These are phyloP conservation scores for Equus przewalskii DNA, from an alignment of 2,113 vertebrate genomes.

Conservation along the genomic window DNA sequence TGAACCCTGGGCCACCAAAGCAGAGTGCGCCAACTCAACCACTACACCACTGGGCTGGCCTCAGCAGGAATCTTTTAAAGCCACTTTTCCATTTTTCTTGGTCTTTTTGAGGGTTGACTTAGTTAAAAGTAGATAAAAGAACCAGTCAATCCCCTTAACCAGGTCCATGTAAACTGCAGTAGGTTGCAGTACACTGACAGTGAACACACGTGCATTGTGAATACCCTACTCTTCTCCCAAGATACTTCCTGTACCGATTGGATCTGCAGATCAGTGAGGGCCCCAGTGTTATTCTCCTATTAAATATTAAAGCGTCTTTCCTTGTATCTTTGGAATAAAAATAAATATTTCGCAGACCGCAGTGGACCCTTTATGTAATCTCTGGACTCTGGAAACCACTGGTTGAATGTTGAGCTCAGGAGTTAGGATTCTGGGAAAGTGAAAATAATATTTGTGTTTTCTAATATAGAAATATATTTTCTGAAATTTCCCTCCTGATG, in stretches of 20 bases:
- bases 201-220: neutral
- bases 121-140: conserved; percentile 40
- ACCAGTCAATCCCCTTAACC: neutral
- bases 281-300: neutral
- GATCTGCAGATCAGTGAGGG: neutral
- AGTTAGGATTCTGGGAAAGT: conserved; percentile 18
- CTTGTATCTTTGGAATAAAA: neutral
- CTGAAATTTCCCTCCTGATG: conserved; percentile 4
- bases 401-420: neutral
- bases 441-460: conserved; percentile 55
- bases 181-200: neutral
- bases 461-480: neutral
- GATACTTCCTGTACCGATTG: neutral
- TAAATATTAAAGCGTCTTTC: conserved; percentile 23
- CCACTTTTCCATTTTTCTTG: conserved; percentile 9
- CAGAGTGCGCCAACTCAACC: too few species aligned
- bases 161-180: neutral
- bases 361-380: neutral
- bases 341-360: neutral
- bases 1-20: too few species aligned
- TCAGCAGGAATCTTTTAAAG: neutral
- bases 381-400: neutral
- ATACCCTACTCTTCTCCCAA: neutral
- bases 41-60: too few species aligned
- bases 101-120: neutral